Base-by-base conservation (phyloP, 2,888 invertebrate genomes). In the Neoaliturus tenellus region DNA sequence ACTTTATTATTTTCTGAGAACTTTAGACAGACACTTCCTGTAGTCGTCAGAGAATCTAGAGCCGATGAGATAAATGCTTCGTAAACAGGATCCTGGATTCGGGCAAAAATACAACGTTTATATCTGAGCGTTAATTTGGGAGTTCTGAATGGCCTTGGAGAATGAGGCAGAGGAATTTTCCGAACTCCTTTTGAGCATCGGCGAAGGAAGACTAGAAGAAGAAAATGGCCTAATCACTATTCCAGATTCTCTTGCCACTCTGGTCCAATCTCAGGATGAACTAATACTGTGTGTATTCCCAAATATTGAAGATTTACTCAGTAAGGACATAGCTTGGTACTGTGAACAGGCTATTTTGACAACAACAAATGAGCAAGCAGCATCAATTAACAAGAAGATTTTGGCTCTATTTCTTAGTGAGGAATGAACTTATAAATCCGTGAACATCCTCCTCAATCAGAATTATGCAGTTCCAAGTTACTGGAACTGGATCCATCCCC, bases 41-140 rank as follows among this genome's bases (percentile, higher is more conserved):
- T 71, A 8, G 71, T 71, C 1, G 31, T 31, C 4, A n/a, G 71
- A 71, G 71, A 39, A 39, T 35, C 71, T 4, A 28, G 71, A 8
- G 87, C 85, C 86, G 85, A 86, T 88, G 87, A 85, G 86, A 87
- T 85, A 86, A 87, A 85, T 87, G 87, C 85, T 48, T 83, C 73
- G 75, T 62, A 87, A 69, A 88, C 88, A 87, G 69, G 80, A 86
- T 87, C 87, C 41, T 80, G 75, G 31, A 33, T 88, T 83, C 88
- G 87, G 87, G 25, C 62, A 62, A 51, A 6, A 17, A 51, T 51
- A n/a, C n/a, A n/a, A n/a, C n/a, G n/a, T n/a, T n/a, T n/a, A n/a
- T n/a, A n/a, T 10, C 6, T 14, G 41, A 41, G 41, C n/a, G n/a
- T n/a, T 10, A 41, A 41, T 14, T 41, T 41, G 6, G 41, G 41